Evolutionary conservation across 2,797 vertebrate species (phyloP), one percentile per base, ranked within the genome.

Genomic region (Takifugu rubripes): DNA sequence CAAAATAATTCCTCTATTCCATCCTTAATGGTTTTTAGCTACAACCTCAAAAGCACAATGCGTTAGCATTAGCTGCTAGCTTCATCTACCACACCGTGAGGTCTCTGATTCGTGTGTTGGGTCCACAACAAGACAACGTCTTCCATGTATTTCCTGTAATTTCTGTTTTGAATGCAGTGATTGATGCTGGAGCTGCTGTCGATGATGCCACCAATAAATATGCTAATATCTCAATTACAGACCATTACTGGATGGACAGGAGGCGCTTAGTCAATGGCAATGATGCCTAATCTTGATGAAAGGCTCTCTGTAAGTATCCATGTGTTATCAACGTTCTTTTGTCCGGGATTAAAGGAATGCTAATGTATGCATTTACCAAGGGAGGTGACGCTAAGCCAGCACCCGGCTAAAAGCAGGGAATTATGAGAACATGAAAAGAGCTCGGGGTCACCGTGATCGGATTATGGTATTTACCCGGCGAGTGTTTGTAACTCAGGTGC

Each of bases 391-490:
- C 64, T 80, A 75, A 85, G 51, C 74, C 70, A 71, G 68, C 1
- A 62, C 63, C 70, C 49, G 77, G 74, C 68, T 79, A 78, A 81
- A 82, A 71, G 76, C 65, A 59, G 49, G 72, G 77, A 81, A 77
- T 84, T 82, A 85, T 66, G 66, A 67, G 68, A 78, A 66, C 65
- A 75, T 68, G 66, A 61, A 72, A 64, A 72, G 54, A 66, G 81
- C 73, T 74, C 14, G n/a, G 68, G 72, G 75, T 57, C 54, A 12
- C 64, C 81, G 72, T 84, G 79, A 88, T 84, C 46, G 71, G 83
- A 87, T 88, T 89, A 90, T 45, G 66, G 67, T 80, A 70, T 89
- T 85, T 84, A 79, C 70, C 56, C 70, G 57, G 66, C 66, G 54
- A 72, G 68, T 72, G 77, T 79, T 77, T 85, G 64, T 72, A 76